Base-by-base conservation (phyloP, 2,888 invertebrate genomes). In the Notocelia uddmanniana region DNA sequence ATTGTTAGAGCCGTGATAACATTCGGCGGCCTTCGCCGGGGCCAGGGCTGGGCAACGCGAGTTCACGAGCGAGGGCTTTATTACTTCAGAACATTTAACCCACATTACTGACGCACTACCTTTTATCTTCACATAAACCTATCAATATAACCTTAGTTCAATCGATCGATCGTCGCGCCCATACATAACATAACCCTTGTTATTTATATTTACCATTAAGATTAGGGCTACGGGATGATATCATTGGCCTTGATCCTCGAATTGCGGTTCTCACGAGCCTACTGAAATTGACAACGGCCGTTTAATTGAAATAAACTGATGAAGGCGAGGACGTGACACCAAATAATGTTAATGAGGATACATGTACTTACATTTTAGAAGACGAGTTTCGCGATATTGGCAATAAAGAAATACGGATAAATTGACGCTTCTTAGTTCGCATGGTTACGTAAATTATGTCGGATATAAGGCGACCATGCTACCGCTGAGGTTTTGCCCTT, bases 31-130 rank as follows among this genome's bases (percentile, higher is more conserved):
- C 91, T 90, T 89, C 89, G 75, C 76, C 76, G 83, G 77, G 85
- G 83, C 86, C 82, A 77, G 80, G 80, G 76, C 74, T 80, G 80
- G 81, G 75, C 77, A 76, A 75, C 74, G 69, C 74, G 84, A 86
- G 92, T 91, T 92, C 92, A 92, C 84, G 91, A 60, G 91, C 82
- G 86, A 91, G 89, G 91, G 90, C 86, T 88, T 89, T 90, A 90
- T 88, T 87, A 81, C 89, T 82, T 75, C 82, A 85, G 84, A 89
- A 86, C 88, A 90, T 90, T 88, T 91, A 89, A 87, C 89, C 86
- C 84, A 89, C 88, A 85, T 86, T 87, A 86, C 83, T 90, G 91
- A 90, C 89, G 91, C 87, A 91, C 90, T 84, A 82, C 77, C 76
- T 85, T 86, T 85, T 87, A 89, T 86, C 81, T 79, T 75, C 59